A percentile compares a stretch with the other conserved stretches of the same genome.
Conservation (phyloP, 2,888 invertebrate species). For the Celastrina argiolus region DNA sequence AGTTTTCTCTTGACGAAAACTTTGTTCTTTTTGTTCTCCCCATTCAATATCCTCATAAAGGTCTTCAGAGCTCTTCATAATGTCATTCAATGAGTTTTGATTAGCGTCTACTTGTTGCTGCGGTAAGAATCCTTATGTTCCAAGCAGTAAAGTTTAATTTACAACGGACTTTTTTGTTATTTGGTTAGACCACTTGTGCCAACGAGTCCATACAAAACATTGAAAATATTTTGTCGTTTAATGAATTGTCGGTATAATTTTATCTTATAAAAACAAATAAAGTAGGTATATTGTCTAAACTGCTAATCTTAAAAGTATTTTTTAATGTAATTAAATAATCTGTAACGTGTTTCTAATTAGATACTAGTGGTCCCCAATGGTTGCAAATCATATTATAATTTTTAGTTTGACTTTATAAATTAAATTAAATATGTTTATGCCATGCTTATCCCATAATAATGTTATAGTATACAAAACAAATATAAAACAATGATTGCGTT, state of each 20-base stretch:
- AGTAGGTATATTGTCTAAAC: too few relatives aligned
- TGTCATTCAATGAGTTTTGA: conserved; percentile 53
- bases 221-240: neutral
- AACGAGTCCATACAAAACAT: neutral
- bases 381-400: too few relatives aligned
- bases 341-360: too few relatives aligned
- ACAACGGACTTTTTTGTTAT: neutral
- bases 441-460: too few relatives aligned
- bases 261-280: too few relatives aligned
- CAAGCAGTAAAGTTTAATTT: neutral
- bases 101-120: conserved; percentile 31
- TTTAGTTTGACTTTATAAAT: too few relatives aligned
- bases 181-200: neutral
- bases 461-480: too few relatives aligned
- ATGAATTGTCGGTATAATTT: neutral
- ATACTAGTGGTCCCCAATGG: too few relatives aligned
- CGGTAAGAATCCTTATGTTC: neutral
- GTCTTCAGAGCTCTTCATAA: conserved; percentile 55
- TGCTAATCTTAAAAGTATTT: too few relatives aligned
- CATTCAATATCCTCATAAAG: conserved; percentile 44
- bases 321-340: too few relatives aligned
- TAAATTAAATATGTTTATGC: too few relatives aligned
- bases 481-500: too few relatives aligned
- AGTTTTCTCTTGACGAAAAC: conserved; percentile 58
- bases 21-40: conserved; percentile 67